Evolutionary conservation across 2,113 vertebrate genomes (phyloP).

Genomic region (Myotis davidii): DNA sequence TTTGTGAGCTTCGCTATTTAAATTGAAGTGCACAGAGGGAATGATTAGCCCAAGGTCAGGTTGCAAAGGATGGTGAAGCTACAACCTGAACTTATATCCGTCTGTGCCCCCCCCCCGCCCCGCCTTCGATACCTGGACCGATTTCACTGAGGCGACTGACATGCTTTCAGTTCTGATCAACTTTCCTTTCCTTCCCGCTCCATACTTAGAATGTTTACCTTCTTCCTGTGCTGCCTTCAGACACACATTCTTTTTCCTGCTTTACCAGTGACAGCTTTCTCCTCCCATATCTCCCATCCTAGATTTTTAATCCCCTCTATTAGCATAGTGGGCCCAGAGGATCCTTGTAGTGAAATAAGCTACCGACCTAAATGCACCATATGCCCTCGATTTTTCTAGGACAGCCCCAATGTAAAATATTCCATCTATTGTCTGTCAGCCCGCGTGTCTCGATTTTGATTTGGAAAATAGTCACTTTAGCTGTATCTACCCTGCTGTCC

Average conservation of each 20-base stretch:
- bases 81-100: neutral
- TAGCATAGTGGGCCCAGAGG: slow-evolving; percentile 65
- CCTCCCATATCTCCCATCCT: neutral
- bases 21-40: neutral
- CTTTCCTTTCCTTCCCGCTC: slow-evolving; percentile 29
- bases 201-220: neutral
- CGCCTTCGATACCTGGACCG: neutral
- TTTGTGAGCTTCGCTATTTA: slow-evolving; percentile 6
- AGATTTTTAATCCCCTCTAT: slow-evolving; percentile 53
- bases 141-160: slow-evolving; percentile 36
- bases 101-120: neutral
- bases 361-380: slow-evolving; percentile 48
- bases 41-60: slow-evolving; percentile 35
- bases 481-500: neutral
- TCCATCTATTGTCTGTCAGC: neutral
- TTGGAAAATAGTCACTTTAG: slow-evolving; percentile 54
- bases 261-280: slow-evolving; percentile 53
- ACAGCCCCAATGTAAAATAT: slow-evolving; percentile 55
- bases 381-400: slow-evolving; percentile 66
- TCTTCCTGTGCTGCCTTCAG: neutral
- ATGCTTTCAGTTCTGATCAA: slow-evolving; percentile 47
- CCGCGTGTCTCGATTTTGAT: neutral
- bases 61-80: neutral
- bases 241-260: neutral
- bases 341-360: slow-evolving; percentile 56